phyloP scores from a whole-genome alignment of 2,113 vertebrate species.

The Lutjanus erythropterus region DNA sequence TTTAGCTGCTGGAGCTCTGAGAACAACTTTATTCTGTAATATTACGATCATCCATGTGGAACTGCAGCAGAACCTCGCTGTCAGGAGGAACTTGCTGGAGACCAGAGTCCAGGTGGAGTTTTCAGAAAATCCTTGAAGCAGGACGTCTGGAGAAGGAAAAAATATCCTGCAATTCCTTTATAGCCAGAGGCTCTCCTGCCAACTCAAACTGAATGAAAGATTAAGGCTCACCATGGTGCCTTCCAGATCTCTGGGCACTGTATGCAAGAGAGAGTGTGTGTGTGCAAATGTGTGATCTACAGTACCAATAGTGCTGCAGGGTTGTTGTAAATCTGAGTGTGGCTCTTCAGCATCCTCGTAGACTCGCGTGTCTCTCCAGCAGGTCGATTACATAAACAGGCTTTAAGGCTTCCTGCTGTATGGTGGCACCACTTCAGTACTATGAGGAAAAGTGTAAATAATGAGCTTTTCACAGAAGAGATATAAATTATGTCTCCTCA shows the following conservation, averaged over 20 bases:
- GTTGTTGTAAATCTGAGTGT: not conserved
- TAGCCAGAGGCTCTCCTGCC: not conserved
- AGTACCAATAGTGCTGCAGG: not conserved
- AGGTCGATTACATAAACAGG: too few relatives aligned
- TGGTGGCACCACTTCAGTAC: not conserved
- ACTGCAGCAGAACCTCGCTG: not conserved
- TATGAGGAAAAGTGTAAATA: not conserved
- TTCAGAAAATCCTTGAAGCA: constrained; percentile 9
- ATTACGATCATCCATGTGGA: not conserved
- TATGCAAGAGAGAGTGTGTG: not conserved
- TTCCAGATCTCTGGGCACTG: not conserved
- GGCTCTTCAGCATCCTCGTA: not conserved
- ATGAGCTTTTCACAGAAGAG: not conserved
- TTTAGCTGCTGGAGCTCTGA: not conserved
- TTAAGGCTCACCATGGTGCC: constrained; percentile 7
- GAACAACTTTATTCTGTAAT: not conserved
- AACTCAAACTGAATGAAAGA: constrained; percentile 37
- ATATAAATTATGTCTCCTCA: not conserved
- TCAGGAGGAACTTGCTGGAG: not conserved
- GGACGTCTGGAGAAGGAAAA: not conserved
- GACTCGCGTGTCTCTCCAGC: too few relatives aligned
- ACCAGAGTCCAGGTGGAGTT: not conserved
- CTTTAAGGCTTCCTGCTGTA: not conserved
- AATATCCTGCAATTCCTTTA: not conserved
- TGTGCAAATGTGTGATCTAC: not conserved